phyloP scores from a whole-genome alignment of 2,113 vertebrate genomes.

The Pterocles burchelli region DNA sequence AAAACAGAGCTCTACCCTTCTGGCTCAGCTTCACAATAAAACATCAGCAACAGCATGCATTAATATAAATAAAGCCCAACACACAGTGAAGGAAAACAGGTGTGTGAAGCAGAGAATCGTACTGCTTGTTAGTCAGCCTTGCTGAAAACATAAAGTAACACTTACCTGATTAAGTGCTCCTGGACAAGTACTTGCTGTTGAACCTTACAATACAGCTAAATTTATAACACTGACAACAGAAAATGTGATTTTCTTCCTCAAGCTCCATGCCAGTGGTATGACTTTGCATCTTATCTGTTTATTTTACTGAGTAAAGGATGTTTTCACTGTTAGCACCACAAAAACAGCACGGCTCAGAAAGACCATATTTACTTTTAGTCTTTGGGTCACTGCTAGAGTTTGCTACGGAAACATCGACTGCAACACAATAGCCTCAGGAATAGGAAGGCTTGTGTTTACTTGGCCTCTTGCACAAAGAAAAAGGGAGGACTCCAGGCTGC shows the following conservation, averaged over 20 bases:
- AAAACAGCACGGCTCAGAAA: not conserved
- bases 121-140: not conserved
- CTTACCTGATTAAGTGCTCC: not conserved
- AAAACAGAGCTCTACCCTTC: not conserved
- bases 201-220: not conserved
- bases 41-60: not conserved
- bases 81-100: not conserved
- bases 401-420: not conserved
- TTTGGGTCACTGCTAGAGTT: not conserved
- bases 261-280: not conserved
- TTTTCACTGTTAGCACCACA: not conserved
- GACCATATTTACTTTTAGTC: fast-evolving
- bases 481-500: not conserved
- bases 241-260: not conserved
- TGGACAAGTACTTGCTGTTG: not conserved
- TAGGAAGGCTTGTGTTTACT: not conserved
- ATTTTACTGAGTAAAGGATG: not conserved
- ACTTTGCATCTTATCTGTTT: not conserved
- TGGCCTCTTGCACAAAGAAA: not conserved
- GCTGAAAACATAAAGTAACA: not conserved
- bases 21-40: not conserved
- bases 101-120: not conserved
- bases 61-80: not conserved
- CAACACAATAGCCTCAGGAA: not conserved
- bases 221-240: not conserved